Conservation (phyloP, 1,140 invertebrate genomes). For the Helicoverpa armigera region DNA sequence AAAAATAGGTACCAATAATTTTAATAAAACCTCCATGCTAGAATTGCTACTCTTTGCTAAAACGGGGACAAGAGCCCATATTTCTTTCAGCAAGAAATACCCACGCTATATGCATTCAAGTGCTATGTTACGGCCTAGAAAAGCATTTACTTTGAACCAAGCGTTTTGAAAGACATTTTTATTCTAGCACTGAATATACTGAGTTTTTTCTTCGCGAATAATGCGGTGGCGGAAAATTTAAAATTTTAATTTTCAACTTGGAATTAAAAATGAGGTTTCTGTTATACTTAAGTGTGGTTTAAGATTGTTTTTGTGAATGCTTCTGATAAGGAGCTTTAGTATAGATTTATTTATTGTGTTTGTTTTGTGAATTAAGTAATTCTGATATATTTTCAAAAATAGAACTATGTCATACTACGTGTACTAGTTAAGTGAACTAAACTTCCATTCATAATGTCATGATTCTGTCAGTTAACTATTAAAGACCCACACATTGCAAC, state of each 20-base stretch:
- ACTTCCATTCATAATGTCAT: too few species aligned
- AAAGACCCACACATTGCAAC: too few species aligned
- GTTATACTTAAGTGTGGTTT: too few species aligned
- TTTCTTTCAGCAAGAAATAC: slow-evolving; percentile 29
- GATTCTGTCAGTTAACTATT: too few species aligned
- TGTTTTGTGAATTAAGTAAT: too few species aligned
- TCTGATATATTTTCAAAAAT: too few species aligned
- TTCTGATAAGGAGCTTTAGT: too few species aligned
- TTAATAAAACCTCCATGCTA: slow-evolving; percentile 1
- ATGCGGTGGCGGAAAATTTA: slow-evolving; percentile 24
- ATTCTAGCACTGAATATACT: slow-evolving; percentile 27
- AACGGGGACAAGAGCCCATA: slow-evolving; percentile 30
- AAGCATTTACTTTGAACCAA: slow-evolving; percentile 35
- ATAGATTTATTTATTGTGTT: too few species aligned
- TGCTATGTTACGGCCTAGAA: slow-evolving; percentile 28
- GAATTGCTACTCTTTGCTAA: slow-evolving; percentile 8
- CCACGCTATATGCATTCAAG: slow-evolving; percentile 13
- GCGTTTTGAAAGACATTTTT: slow-evolving; percentile 27
- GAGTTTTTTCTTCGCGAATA: slow-evolving; percentile 21
- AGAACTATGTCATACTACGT: too few species aligned
- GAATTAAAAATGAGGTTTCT: slow-evolving; percentile 12
- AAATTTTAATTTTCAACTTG: slow-evolving; percentile 29
- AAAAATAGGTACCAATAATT: slow-evolving; percentile 11
- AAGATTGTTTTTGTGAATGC: too few species aligned
- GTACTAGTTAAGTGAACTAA: too few species aligned